Base-by-base conservation (phyloP, 2,888 invertebrate species). In the Lathronympha strigana region DNA sequence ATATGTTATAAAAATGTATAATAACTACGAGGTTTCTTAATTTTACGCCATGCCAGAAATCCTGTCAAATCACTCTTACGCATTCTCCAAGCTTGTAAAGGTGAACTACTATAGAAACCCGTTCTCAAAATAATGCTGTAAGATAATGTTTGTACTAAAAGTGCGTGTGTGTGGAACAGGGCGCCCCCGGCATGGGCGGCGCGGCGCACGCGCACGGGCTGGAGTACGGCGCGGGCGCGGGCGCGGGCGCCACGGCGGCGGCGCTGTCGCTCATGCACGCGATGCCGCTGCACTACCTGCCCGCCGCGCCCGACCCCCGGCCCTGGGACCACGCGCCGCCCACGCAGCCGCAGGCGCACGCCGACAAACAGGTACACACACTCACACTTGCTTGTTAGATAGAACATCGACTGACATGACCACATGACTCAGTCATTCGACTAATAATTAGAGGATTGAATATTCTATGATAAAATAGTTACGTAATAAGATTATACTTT, bases 281-380 rank as follows among this genome's bases (percentile, higher is more conserved):
- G 75, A 82, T 89, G 81, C 90, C 89, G 76, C 83, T 89, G 82
- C 89, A 86, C 78, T 89, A 87, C 87, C 79, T 90, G 85, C 86
- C 84, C 70, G 79, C 72, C 58, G 70, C 68, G 64, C 67, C 70
- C 68, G 74, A 76, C 43, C 62, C 61, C 17, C 25, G 64, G 11
- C 58, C 64, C 64, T 64, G 64, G 64, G 64, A 64, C 45, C 72
- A 69, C 68, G 62, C 68, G 55, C 77, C 67, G 74, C 78, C 71
- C 71, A 76, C 71, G 75, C 80, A 78, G 79, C 79, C 77, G 77
- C 76, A 74, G 70, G 63, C 67, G 55, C 67, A 67, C 51, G 49
- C 67, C 67, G 68, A 68, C 62, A 58, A 58, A 23, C 81, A 78
- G 76, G 87, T 84, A 80, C 87, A 77, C 72, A 70, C 74, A 69